Evolutionary conservation across 2,888 invertebrate species (phyloP).

Genomic region (Thecocarcelia acutangulata): DNA sequence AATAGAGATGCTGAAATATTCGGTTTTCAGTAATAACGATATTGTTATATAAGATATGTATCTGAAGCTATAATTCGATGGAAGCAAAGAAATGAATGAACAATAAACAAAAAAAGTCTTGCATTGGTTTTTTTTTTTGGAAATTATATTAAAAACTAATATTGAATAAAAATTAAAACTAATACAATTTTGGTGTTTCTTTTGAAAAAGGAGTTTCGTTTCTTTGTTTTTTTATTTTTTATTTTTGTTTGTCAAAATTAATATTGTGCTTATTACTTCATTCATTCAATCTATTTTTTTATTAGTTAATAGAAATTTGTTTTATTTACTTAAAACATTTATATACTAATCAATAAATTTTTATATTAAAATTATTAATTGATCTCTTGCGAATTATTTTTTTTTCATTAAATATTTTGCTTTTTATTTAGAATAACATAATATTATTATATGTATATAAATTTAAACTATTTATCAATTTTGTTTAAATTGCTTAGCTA

Average conservation of each 20-base stretch:
- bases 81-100: too few species aligned
- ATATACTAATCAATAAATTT: conserved; percentile 49
- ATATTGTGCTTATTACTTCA: conserved; percentile 58
- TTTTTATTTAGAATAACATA: conserved; percentile 52
- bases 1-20: too few species aligned
- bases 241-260: conserved; percentile 18
- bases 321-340: conserved; percentile 70
- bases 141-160: too few species aligned
- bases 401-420: conserved; percentile 36
- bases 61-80: too few species aligned
- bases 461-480: conserved; percentile 13
- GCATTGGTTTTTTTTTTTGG: too few species aligned
- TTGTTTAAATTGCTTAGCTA: conserved; percentile 13
- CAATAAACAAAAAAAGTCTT: too few species aligned
- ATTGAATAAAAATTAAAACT: too few species aligned
- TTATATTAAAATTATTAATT: conserved; percentile 62
- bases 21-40: too few species aligned
- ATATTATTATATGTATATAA: conserved; percentile 4
- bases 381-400: conserved; percentile 59
- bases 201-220: conserved; percentile 7
- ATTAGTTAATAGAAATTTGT: conserved; percentile 69
- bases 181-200: conserved; percentile 43
- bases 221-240: too few species aligned
- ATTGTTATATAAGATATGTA: too few species aligned
- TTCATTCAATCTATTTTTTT: conserved; percentile 70